Conservation (phyloP, 1,140 invertebrate genomes). For the Adoxophyes honmai region DNA sequence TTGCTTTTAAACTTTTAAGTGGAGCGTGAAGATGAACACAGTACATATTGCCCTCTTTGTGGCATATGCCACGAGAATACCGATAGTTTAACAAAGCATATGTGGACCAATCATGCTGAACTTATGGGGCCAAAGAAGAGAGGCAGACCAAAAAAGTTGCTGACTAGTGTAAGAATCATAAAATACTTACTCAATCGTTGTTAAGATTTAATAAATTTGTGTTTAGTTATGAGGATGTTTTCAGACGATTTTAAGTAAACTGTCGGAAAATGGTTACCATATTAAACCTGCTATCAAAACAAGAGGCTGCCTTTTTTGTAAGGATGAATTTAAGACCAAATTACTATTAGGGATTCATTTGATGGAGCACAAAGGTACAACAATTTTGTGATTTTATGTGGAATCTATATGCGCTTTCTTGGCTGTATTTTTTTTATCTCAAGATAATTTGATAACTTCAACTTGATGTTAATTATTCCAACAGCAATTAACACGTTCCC, state of each 20-base stretch:
- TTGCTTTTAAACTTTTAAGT: conserved; percentile 27
- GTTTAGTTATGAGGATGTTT: too few species aligned
- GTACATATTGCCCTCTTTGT: conserved; percentile 49
- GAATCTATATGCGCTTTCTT: too few species aligned
- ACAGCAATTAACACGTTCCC: too few species aligned
- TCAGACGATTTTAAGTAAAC: conserved; percentile 47
- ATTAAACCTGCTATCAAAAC: conserved; percentile 30
- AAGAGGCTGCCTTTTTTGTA: conserved; percentile 38
- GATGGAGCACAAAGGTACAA: conserved; percentile 35
- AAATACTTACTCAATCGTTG: too few species aligned
- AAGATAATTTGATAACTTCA: too few species aligned
- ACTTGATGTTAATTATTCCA: too few species aligned
- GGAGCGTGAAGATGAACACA: conserved; percentile 29
- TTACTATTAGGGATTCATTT: conserved; percentile 37
- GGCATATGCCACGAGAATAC: conserved; percentile 38
- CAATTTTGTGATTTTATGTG: not conserved
- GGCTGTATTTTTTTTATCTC: too few species aligned
- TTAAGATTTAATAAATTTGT: too few species aligned
- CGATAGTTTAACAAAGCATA: conserved; percentile 46
- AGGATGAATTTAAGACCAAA: conserved; percentile 38
- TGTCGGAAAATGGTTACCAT: conserved; percentile 45
- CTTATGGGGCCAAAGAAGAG: conserved; percentile 57
- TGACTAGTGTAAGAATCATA: conserved; percentile 39
- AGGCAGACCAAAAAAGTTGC: conserved; percentile 47
- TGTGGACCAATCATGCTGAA: conserved; percentile 51